Evolutionary conservation across 2,113 vertebrate species (phyloP).

Genomic region (Campylomormyrus tamandua): DNA sequence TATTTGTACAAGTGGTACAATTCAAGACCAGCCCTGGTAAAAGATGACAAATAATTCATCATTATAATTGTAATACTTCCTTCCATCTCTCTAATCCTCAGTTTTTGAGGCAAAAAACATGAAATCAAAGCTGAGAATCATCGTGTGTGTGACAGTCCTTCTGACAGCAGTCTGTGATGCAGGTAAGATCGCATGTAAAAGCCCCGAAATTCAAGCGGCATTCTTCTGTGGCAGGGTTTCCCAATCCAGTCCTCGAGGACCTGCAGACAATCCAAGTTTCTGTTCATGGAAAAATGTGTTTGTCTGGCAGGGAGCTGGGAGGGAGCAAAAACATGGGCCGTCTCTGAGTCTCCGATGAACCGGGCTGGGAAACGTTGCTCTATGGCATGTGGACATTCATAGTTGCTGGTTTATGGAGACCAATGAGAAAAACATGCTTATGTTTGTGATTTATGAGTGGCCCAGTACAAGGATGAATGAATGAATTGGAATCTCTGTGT

Average conservation of each 20-base stretch:
- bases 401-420: neutral
- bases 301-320: neutral
- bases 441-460: neutral
- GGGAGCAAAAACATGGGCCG: neutral
- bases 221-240: neutral
- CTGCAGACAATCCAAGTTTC: neutral
- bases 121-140: constrained; percentile 27
- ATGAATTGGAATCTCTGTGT: neutral
- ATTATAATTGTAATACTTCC: neutral
- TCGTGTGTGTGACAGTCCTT: constrained; percentile 35
- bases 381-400: neutral
- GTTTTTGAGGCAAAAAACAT: constrained; percentile 40
- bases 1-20: neutral
- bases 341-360: neutral
- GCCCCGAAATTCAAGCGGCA: neutral
- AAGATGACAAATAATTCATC: neutral
- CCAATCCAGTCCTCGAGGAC: neutral
- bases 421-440: neutral
- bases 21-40: neutral
- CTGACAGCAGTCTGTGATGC: constrained; percentile 30
- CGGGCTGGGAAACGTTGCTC: neutral
- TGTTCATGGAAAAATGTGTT: neutral
- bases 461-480: neutral
- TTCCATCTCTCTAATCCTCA: constrained; percentile 1
- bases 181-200: constrained; percentile 46